These are phyloP conservation scores for Sitta europaea DNA, from an alignment of 2,113 vertebrate genomes.

Conservation along the genomic window DNA sequence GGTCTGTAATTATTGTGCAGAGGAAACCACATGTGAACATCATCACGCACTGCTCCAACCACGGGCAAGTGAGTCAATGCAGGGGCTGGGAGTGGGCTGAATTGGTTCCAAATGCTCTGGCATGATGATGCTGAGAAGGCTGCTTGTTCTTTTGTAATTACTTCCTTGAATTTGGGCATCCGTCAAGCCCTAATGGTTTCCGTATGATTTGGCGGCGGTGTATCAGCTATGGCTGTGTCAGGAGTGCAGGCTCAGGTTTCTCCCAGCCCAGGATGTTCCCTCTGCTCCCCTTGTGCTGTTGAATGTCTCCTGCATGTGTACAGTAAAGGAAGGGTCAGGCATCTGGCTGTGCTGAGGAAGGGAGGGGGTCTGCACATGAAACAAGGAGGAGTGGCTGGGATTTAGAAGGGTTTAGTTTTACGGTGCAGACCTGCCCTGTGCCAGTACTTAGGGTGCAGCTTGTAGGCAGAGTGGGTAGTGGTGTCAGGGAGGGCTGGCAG, in stretches of 20 bases:
- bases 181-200: constrained; percentile 38
- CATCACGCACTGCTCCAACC: neutral
- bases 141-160: constrained; percentile 60
- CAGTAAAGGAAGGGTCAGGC: neutral
- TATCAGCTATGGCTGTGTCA: neutral
- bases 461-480: neutral
- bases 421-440: rapidly evolving
- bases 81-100: neutral
- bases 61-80: neutral
- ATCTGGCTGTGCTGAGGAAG: neutral
- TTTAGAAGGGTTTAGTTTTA: neutral
- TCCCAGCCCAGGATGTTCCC: neutral
- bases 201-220: neutral
- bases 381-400: neutral
- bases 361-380: neutral
- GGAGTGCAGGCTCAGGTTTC: neutral
- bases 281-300: neutral
- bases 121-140: neutral
- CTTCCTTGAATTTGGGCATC: constrained; percentile 63
- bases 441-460: neutral
- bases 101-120: constrained; percentile 68
- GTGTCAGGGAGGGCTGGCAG: neutral
- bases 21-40: constrained; percentile 49
- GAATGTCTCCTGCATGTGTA: neutral
- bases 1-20: neutral